These are phyloP conservation scores for Mylabris sibirica DNA, from an alignment of 2,888 invertebrate species.

Conservation along the genomic window DNA sequence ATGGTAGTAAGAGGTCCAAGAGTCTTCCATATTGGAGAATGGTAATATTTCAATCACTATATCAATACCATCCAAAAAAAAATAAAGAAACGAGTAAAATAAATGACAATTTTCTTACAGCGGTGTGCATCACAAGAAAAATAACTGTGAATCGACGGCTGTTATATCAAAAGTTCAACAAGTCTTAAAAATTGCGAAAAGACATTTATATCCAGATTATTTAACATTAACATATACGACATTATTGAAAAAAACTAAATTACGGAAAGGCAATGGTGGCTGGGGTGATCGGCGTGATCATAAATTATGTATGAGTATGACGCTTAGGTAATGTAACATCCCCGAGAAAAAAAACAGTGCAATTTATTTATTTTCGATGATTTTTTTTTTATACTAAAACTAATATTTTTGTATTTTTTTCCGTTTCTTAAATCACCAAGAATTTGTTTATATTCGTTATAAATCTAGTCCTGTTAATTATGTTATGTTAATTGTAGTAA, in stretches of 20 bases:
- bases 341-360: not conserved
- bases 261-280: constrained; percentile 93
- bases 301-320: constrained; percentile 80
- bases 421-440: not conserved
- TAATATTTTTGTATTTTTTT: not conserved
- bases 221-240: constrained; percentile 72
- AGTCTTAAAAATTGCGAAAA: constrained; percentile 74
- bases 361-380: not conserved
- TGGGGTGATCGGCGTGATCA: constrained; percentile 95
- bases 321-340: constrained; percentile 56
- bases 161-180: constrained; percentile 86
- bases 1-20: constrained; percentile 92
- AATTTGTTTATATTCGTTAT: not conserved
- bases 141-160: constrained; percentile 86
- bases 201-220: constrained; percentile 75
- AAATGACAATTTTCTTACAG: constrained; percentile 64
- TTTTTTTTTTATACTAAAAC: not conserved
- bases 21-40: constrained; percentile 98
- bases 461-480: not conserved
- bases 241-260: constrained; percentile 75
- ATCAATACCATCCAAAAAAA: not conserved
- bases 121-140: constrained; percentile 95
- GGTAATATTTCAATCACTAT: constrained; percentile 68
- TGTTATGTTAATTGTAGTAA: not conserved
- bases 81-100: not conserved